Base-by-base conservation (phyloP, 2,113 vertebrate genomes). In the Orthonyx spaldingii region DNA sequence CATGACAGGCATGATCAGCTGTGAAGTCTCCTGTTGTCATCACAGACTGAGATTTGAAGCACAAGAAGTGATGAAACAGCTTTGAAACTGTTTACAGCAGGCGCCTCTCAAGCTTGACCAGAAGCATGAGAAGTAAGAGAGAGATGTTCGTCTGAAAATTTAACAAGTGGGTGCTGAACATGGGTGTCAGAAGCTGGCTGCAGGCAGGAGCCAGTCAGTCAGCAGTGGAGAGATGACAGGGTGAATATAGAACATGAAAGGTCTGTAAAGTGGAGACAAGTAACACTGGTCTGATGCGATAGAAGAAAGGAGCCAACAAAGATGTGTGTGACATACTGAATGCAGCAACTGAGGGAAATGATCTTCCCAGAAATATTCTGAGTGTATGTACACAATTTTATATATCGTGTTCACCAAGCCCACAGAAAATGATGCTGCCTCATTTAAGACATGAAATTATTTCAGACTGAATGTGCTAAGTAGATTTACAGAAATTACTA, bases 131-230 rank as follows among this genome's bases (percentile, higher is more conserved):
- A 44, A 84, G 46, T 72, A 53, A 57, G 42, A 71, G 24, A 90
- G 71, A 89, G 33, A 47, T 84, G 74, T 11, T 85, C 71, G 57
- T 64, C 70, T 91, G 61, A 84, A 92, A 94, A 63, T 59, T 49
- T 86, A 70, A 69, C 55, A 90, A 93, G 86, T 84, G 76, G 80
- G 94, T 92, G 92, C 64, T 93, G 92, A 94, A 89, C 28, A 68
- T 23, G 41, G 50, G 46, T 74, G 72, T 92, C 10, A 22, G 66
- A 90, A 81, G 35, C 13, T 59, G 42, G 56, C 64, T 93, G 69
- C 42, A 75, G 60, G 56, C 80, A 90, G 47, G 47, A 89, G 42
- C 26, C 6, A 3, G 18, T 24, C 68, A 89, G 64, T 16, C 3
- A 68, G 49, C 14, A 93, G 56, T 8, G 33, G 89, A 75, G 44